phyloP scores from a whole-genome alignment of 1,140 invertebrate species.

The Microplitis demolitor region DNA sequence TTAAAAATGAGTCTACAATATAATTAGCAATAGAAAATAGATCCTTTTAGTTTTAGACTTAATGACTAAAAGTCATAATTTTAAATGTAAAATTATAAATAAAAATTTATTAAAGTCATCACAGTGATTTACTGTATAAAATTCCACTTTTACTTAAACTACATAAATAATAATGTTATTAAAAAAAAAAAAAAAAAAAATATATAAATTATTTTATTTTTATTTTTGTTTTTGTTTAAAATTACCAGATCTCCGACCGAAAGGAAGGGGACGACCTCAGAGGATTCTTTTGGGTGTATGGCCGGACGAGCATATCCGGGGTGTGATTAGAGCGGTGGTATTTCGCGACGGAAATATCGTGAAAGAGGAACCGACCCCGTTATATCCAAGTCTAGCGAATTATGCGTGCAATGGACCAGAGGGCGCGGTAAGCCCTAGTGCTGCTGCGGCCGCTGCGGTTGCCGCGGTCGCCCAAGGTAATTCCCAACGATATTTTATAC shows the following conservation, averaged over 20 bases:
- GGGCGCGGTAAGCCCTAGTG: slow-evolving; percentile 69
- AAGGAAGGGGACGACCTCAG: slow-evolving; percentile 86
- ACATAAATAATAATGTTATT: too few relatives aligned
- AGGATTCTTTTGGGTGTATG: slow-evolving; percentile 87
- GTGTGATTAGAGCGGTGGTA: slow-evolving; percentile 87
- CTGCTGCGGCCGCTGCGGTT: slow-evolving; percentile 72
- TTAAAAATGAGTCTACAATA: too few relatives aligned
- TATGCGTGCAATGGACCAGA: slow-evolving; percentile 67
- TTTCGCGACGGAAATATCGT: slow-evolving; percentile 82
- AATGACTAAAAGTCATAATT: too few relatives aligned
- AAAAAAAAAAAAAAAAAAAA: not conserved
- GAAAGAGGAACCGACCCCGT: slow-evolving; percentile 72
- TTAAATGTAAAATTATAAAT: too few relatives aligned
- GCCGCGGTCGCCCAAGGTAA: slow-evolving; percentile 73
- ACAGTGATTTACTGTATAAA: too few relatives aligned
- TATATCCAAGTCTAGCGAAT: slow-evolving; percentile 58
- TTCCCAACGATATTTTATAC: slow-evolving; percentile 23
- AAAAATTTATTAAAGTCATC: too few relatives aligned
- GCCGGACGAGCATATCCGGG: slow-evolving; percentile 90
- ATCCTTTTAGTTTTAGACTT: too few relatives aligned
- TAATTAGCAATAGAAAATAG: too few relatives aligned
- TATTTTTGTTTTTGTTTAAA: slow-evolving; percentile 2
- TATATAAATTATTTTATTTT: not conserved
- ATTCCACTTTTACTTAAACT: too few relatives aligned
- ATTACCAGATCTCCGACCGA: slow-evolving; percentile 79